These are phyloP conservation scores for Epicampocera succincta DNA, from an alignment of 2,888 invertebrate species.

Conservation along the genomic window DNA sequence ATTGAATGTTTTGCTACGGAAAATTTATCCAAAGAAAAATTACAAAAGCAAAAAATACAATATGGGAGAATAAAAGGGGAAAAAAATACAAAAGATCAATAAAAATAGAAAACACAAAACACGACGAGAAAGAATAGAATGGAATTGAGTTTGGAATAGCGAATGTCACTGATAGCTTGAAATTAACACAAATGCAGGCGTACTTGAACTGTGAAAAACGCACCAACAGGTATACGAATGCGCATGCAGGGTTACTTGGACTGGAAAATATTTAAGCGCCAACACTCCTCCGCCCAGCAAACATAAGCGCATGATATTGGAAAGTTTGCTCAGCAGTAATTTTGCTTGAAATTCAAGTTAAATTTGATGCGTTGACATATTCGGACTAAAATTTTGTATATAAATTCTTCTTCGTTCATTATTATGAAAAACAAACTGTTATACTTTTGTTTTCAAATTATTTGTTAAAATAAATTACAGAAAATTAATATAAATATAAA, in stretches of 20 bases:
- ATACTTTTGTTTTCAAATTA: too few relatives aligned
- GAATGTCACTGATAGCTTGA: conserved; percentile 55
- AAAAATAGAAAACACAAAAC: conserved; percentile 3
- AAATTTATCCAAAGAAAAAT: conserved; percentile 55
- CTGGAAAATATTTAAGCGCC: background rate
- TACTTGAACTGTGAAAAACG: too few relatives aligned
- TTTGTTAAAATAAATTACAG: too few relatives aligned
- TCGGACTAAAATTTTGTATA: too few relatives aligned
- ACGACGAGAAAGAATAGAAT: conserved; percentile 24
- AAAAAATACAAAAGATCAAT: conserved; percentile 2
- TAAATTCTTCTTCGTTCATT: too few relatives aligned
- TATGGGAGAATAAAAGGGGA: background rate
- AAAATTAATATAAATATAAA: too few relatives aligned
- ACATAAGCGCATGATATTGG: too few relatives aligned
- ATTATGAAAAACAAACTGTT: too few relatives aligned
- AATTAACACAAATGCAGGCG: conserved; percentile 38
- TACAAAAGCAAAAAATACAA: conserved; percentile 5
- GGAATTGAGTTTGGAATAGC: conserved; percentile 65
- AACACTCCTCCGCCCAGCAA: too few relatives aligned
- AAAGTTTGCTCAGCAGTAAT: too few relatives aligned
- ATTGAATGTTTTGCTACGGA: conserved; percentile 18
- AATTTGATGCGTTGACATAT: too few relatives aligned
- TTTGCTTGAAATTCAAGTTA: too few relatives aligned
- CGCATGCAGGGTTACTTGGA: background rate
- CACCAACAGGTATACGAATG: background rate